Percentiles rank a stretch among this genome's conserved stretches.
These are phyloP conservation scores for Aramus guarauna DNA, from an alignment of 2,113 vertebrate genomes.

Conservation along the genomic window DNA sequence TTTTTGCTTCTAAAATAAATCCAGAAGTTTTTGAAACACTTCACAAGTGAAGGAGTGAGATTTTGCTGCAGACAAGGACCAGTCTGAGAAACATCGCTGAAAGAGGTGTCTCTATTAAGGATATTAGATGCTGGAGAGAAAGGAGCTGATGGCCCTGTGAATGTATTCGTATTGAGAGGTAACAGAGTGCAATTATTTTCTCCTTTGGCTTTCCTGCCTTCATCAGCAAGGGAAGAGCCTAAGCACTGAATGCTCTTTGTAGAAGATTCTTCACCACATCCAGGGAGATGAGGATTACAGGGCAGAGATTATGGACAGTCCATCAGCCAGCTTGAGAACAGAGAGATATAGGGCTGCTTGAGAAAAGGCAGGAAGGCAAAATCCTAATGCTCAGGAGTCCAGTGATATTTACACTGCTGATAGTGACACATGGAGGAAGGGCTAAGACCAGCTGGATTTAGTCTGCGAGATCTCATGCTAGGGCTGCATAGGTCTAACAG, in stretches of 20 bases:
- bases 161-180: background rate
- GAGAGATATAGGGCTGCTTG: background rate
- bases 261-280: background rate
- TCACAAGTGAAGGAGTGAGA: background rate
- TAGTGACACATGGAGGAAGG: background rate
- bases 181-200: background rate
- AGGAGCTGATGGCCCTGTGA: background rate
- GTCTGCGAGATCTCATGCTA: background rate
- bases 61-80: background rate
- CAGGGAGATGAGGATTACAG: background rate
- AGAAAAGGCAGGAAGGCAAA: background rate
- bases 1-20: background rate
- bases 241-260: background rate
- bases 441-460: background rate
- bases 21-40: background rate
- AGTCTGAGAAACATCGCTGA: background rate
- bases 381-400: background rate
- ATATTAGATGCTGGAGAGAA: background rate
- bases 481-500: background rate
- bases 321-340: background rate
- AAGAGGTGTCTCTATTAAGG: background rate
- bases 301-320: background rate
- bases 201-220: background rate
- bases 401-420: background rate
- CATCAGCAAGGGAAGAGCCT: background rate